Conservation (phyloP, 2,113 vertebrate species). For the Grantiella picta region DNA sequence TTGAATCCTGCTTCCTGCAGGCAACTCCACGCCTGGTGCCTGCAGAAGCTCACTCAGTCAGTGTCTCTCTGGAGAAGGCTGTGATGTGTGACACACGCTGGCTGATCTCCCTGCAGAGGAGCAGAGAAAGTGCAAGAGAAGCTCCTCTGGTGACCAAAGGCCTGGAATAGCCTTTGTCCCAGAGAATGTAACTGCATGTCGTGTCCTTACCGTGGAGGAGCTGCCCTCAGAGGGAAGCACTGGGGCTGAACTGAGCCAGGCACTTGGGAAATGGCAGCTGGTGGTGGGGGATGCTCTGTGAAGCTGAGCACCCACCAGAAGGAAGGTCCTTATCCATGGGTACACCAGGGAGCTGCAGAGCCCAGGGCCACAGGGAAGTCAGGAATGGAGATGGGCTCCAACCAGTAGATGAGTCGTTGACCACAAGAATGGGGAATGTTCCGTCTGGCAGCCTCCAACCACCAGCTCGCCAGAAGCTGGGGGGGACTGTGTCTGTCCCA, state of each 20-base stretch:
- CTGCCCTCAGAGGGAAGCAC: not conserved
- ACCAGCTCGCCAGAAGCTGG: not conserved
- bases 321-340: too few relatives aligned
- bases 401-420: not conserved
- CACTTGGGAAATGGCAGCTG: accelerated
- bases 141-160: not conserved
- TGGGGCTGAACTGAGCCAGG: not conserved
- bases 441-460: not conserved
- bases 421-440: not conserved
- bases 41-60: not conserved
- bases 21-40: not conserved
- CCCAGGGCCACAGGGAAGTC: accelerated
- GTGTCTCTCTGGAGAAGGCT: not conserved
- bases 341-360: not conserved
- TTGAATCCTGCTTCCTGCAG: not conserved
- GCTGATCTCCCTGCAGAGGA: not conserved
- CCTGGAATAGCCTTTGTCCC: not conserved
- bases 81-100: not conserved
- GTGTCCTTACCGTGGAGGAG: not conserved
- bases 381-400: not conserved
- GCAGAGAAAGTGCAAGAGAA: not conserved
- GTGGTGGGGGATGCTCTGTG: not conserved
- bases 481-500: not conserved
- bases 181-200: not conserved
- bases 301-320: not conserved